These are phyloP conservation scores for Nilaparvata lugens DNA, from an alignment of 1,140 invertebrate genomes.

Conservation along the genomic window DNA sequence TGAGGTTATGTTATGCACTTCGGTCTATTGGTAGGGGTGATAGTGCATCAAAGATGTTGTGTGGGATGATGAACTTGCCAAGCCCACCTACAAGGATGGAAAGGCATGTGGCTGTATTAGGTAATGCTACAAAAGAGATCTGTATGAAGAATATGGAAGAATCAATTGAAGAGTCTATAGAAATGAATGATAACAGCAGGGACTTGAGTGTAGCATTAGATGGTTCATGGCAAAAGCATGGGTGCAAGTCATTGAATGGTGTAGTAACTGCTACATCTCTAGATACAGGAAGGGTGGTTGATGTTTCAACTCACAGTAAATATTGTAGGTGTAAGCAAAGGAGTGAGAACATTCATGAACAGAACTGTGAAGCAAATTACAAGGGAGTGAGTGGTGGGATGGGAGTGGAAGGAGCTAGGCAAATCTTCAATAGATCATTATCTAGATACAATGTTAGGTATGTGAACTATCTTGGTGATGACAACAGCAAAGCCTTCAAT, in stretches of 20 bases:
- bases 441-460: background rate
- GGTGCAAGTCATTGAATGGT: background rate
- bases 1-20: background rate
- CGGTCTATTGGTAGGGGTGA: background rate
- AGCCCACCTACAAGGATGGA: background rate
- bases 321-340: too few species aligned
- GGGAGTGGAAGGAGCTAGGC: background rate
- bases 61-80: background rate
- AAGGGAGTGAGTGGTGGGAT: background rate
- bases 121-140: background rate
- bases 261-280: background rate
- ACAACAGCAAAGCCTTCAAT: background rate
- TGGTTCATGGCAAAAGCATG: background rate
- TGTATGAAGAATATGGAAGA: background rate
- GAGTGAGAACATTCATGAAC: background rate
- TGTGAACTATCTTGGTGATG: background rate
- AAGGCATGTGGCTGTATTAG: background rate
- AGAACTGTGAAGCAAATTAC: background rate
- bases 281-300: background rate
- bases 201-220: background rate
- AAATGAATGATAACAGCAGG: background rate
- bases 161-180: background rate
- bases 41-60: background rate
- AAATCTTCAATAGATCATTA: background rate
- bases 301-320: background rate